Evolutionary conservation across 2,888 invertebrate genomes (phyloP), one percentile per base, ranked within the genome.

Genomic region (Teinopalpus imperialis): DNA sequence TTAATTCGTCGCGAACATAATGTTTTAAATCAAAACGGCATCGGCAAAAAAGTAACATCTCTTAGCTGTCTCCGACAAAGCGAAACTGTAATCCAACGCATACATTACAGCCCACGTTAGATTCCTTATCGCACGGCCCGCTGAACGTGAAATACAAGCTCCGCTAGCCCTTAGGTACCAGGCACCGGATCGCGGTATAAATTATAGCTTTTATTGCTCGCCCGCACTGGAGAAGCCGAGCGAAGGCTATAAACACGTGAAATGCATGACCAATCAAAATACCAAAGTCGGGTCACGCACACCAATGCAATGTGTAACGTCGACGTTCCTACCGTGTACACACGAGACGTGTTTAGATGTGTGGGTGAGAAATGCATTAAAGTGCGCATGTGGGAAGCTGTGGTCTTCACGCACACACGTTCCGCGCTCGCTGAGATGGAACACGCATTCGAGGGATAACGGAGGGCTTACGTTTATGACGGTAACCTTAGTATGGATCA

Each of bases 181-280:
- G 53, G 63, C 56, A 52, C 54, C 56, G 61, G 52, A 56, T 53
- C 57, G 57, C 56, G 66, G 62, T 68, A 76, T 86, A 87, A 86
- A 85, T 82, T 81, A 83, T 72, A 61, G 59, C 75, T 69, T 82
- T 85, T 81, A 85, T 74, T 66, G 75, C 76, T 63, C 66, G 68
- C 64, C 74, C 76, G 74, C 80, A 74, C 71, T 65, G 70, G 69
- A 74, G 74, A 71, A 69, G 69, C 72, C 67, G 60, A 68, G 65
- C 63, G 65, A 64, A 58, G 68, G 59, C 80, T 75, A 76, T 87
- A 86, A 85, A 87, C 85, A 82, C 82, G 85, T 85, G 82, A 87
- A 87, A 87, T 87, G 87, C 87, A 88, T 88, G 87, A 87, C 87
- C 87, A 88, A 88, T 88, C 87, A 88, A 88, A 88, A 88, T 88